Conservation (phyloP, 1,140 invertebrate species). For the Drosophila ironensis region DNA sequence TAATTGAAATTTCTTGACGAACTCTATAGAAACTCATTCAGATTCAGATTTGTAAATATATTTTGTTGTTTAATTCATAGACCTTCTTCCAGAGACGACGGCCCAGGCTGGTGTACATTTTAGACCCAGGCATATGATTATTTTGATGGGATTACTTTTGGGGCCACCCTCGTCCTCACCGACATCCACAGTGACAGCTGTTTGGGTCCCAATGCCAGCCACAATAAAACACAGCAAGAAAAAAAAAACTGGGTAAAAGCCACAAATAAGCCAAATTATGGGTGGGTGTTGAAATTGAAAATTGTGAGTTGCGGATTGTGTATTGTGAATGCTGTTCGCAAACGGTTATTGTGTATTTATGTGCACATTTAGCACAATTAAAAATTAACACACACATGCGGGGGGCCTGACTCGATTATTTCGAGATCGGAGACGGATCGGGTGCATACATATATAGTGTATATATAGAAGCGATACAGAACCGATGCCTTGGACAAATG, state of each 20-base stretch:
- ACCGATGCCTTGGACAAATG: constrained; percentile 34
- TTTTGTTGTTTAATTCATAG: no score
- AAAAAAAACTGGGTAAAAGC: constrained; percentile 37
- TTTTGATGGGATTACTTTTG: background rate
- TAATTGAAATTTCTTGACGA: no score
- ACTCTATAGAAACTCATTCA: no score
- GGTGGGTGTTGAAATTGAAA: constrained; percentile 78
- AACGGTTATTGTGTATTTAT: constrained; percentile 61
- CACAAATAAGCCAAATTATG: constrained; percentile 76
- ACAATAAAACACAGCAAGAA: constrained; percentile 38
- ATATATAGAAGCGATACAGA: constrained; percentile 22
- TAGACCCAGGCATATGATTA: no score
- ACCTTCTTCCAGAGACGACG: no score
- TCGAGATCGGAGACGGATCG: constrained; percentile 15
- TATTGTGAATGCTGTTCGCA: constrained; percentile 29
- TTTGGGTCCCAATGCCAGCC: constrained; percentile 63
- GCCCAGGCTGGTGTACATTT: no score
- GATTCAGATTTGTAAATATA: no score
- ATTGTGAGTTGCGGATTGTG: constrained; percentile 46
- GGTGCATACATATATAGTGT: background rate
- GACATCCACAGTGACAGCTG: constrained; percentile 54
- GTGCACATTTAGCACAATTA: constrained; percentile 81
- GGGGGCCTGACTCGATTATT: background rate
- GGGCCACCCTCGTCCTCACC: background rate
- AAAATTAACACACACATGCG: constrained; percentile 66